These are phyloP conservation scores for Gibbula magus DNA, from an alignment of 2,888 invertebrate species.

Conservation along the genomic window DNA sequence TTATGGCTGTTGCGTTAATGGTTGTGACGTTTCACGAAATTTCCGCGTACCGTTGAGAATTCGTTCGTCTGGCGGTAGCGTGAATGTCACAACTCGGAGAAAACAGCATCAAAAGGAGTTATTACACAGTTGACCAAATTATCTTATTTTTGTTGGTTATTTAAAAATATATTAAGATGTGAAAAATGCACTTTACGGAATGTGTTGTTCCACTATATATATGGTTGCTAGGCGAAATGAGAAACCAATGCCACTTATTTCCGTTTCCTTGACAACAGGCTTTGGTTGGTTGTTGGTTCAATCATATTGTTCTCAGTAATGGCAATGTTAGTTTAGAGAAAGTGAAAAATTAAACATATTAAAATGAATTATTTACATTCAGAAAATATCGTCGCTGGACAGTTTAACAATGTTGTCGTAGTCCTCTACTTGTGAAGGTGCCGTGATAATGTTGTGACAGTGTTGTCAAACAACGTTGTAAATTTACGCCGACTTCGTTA, in stretches of 20 bases:
- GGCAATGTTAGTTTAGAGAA: too few species aligned
- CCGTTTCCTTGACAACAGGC: not conserved
- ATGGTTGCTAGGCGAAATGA: not conserved
- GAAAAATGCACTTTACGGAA: not conserved
- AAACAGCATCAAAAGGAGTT: not conserved
- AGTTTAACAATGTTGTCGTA: too few species aligned
- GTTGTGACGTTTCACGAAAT: not conserved
- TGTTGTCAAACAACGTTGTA: too few species aligned
- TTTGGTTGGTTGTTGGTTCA: not conserved
- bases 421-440: too few species aligned
- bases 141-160: slow-evolving; percentile 18
- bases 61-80: not conserved
- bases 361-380: too few species aligned
- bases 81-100: not conserved
- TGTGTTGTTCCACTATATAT: slow-evolving; percentile 7
- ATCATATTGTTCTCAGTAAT: too few species aligned
- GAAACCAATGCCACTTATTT: slow-evolving; percentile 2
- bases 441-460: too few species aligned
- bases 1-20: not conserved
- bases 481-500: too few species aligned
- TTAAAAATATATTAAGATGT: slow-evolving; percentile 17
- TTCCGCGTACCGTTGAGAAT: not conserved
- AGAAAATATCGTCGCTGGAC: too few species aligned
- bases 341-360: too few species aligned
- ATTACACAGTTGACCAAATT: slow-evolving; percentile 24